Evolutionary conservation across 2,888 invertebrate genomes (phyloP).

Genomic region (Hypomecis atomaria): DNA sequence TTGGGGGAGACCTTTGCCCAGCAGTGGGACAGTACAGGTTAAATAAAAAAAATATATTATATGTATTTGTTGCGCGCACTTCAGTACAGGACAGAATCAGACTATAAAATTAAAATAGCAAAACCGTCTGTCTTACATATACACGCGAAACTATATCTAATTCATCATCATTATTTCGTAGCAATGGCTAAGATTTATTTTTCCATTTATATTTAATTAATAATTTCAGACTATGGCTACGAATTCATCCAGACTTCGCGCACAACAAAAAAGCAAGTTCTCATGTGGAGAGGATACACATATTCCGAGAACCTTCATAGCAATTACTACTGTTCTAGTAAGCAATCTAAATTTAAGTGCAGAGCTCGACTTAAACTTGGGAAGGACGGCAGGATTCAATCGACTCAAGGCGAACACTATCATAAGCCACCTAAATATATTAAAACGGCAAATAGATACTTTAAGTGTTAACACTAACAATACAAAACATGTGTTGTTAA

Average conservation of each 20-base stretch:
- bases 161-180: too few species aligned
- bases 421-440: constrained; percentile 15
- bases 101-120: too few species aligned
- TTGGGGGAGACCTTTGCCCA: too few species aligned
- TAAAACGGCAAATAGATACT: constrained; percentile 13
- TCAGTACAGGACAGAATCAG: too few species aligned
- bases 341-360: constrained; percentile 4
- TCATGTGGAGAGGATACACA: constrained; percentile 24
- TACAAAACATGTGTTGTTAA: not conserved
- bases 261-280: constrained; percentile 2
- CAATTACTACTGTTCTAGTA: constrained; percentile 4
- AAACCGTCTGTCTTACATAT: too few species aligned
- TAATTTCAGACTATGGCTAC: not conserved
- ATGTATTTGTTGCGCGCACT: too few species aligned
- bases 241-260: constrained; percentile 9
- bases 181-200: too few species aligned
- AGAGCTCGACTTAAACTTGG: constrained; percentile 22
- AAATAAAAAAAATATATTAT: too few species aligned
- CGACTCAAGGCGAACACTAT: constrained; percentile 5
- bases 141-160: too few species aligned
- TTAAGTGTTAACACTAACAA: not conserved
- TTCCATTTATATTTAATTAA: too few species aligned
- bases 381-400: constrained; percentile 19
- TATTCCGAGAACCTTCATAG: constrained; percentile 2
- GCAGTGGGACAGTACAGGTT: too few species aligned